These are phyloP conservation scores for Hirudo medicinalis DNA, from an alignment of 1,140 invertebrate species.

Conservation along the genomic window DNA sequence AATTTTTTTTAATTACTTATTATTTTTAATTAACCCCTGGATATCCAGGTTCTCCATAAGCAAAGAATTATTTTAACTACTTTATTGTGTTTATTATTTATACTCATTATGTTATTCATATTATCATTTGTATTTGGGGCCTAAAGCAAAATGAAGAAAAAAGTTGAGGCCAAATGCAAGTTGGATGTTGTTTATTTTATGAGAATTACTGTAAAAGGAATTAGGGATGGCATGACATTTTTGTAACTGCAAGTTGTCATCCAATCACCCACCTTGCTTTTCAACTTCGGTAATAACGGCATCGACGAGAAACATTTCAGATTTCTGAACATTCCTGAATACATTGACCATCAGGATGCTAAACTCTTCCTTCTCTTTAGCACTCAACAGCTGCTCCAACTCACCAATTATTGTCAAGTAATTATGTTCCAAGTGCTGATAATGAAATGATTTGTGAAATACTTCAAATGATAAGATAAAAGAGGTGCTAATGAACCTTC, in stretches of 20 bases:
- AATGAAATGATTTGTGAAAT: conserved; percentile 18
- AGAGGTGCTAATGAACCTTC: not conserved
- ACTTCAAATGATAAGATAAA: not conserved
- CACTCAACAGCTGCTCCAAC: conserved; percentile 73
- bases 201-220: too few species aligned
- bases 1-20: too few species aligned
- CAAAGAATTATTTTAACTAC: too few species aligned
- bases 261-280: conserved; percentile 52
- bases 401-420: conserved; percentile 64
- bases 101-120: too few species aligned
- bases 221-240: not conserved
- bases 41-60: too few species aligned
- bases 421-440: conserved; percentile 65
- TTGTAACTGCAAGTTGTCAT: not conserved
- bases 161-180: too few species aligned
- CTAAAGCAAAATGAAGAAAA: too few species aligned
- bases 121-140: too few species aligned
- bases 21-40: too few species aligned
- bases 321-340: conserved; percentile 71
- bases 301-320: conserved; percentile 73
- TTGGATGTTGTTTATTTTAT: too few species aligned
- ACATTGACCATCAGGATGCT: conserved; percentile 74
- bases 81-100: too few species aligned
- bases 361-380: conserved; percentile 68
- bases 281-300: conserved; percentile 78